phyloP scores from a whole-genome alignment of 2,888 invertebrate genomes.

The Terebella lapidaria region DNA sequence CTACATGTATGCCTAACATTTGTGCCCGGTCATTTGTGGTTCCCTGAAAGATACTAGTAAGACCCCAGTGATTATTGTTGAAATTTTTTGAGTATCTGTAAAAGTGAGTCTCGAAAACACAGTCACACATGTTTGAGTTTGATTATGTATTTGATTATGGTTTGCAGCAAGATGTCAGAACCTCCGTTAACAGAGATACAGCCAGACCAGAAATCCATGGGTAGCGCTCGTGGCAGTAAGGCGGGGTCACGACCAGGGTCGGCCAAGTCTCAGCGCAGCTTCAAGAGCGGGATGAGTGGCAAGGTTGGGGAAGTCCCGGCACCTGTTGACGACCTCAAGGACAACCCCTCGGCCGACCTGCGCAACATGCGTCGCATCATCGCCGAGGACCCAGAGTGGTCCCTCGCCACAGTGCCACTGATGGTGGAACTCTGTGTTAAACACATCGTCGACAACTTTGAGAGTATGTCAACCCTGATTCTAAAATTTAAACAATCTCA shows the following conservation, averaged over 20 bases:
- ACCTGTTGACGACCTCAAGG: slow-evolving; percentile 5
- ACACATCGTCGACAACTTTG: slow-evolving; percentile 50
- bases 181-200: slow-evolving; percentile 1
- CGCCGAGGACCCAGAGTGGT: slow-evolving; percentile 54
- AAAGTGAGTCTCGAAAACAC: too few species aligned
- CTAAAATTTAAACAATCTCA: too few species aligned
- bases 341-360: slow-evolving; percentile 25
- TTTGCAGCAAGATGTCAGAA: too few species aligned
- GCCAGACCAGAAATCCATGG: neutral
- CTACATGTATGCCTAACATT: too few species aligned
- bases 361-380: slow-evolving; percentile 45
- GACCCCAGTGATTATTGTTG: too few species aligned
- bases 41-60: too few species aligned
- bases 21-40: too few species aligned
- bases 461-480: slow-evolving; percentile 37
- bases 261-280: neutral
- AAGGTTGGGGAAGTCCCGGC: slow-evolving; percentile 7
- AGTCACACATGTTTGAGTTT: too few species aligned
- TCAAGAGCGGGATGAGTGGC: neutral
- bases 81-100: too few species aligned
- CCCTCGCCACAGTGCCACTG: slow-evolving; percentile 50
- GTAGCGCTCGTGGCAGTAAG: neutral
- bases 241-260: slow-evolving; percentile 3
- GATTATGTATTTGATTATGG: too few species aligned
- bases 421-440: slow-evolving; percentile 45